Percentiles rank a stretch among this genome's conserved stretches.
Evolutionary conservation across 2,888 invertebrate species (phyloP).

Genomic region (Nemapogon koenigi): DNA sequence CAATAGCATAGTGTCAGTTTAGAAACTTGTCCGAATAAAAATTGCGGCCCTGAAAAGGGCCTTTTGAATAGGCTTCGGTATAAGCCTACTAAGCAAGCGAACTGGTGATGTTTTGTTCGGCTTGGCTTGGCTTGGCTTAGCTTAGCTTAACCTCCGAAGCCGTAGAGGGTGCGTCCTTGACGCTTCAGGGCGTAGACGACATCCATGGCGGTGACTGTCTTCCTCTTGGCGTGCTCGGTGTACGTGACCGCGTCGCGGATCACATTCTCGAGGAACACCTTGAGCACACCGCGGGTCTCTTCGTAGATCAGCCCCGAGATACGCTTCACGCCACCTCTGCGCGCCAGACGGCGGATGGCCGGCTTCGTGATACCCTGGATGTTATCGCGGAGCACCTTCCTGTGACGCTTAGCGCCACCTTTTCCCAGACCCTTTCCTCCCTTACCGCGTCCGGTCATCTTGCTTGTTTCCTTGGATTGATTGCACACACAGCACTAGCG

Average conservation of each 20-base stretch:
- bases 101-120: too few species aligned
- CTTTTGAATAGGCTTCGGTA: too few species aligned
- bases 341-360: constrained; percentile 76
- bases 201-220: constrained; percentile 89
- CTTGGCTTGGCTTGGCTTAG: too few species aligned
- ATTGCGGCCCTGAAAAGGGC: too few species aligned
- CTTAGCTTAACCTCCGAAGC: constrained; percentile 70
- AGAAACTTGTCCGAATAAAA: too few species aligned
- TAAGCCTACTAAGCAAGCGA: too few species aligned
- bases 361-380: constrained; percentile 84
- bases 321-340: constrained; percentile 73
- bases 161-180: constrained; percentile 82
- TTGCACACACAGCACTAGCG: too few species aligned
- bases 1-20: too few species aligned
- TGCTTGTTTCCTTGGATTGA: not conserved
- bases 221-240: constrained; percentile 86
- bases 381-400: constrained; percentile 80
- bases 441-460: constrained; percentile 82
- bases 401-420: constrained; percentile 83
- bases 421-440: constrained; percentile 81
- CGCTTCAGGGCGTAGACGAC: constrained; percentile 86
- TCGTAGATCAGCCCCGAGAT: constrained; percentile 82
- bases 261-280: constrained; percentile 84
- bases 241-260: constrained; percentile 87
- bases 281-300: constrained; percentile 80